phyloP scores from a whole-genome alignment of 2,797 vertebrate species.

The Mormyrus hasselquistii region DNA sequence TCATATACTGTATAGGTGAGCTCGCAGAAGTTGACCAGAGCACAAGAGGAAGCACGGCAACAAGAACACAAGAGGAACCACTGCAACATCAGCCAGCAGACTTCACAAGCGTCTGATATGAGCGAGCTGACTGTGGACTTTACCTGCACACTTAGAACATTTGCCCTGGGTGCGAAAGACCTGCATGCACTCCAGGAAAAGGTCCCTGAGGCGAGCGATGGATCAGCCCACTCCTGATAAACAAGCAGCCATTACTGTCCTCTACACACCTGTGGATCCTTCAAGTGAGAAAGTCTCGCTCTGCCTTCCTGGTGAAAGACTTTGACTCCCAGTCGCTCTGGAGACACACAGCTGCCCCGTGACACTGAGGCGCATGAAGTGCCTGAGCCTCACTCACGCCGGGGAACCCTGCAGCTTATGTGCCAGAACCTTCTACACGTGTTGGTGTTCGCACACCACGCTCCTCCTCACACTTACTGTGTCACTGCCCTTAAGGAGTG shows the following conservation, averaged over 20 bases:
- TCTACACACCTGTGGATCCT: not conserved
- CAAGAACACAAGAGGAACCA: not conserved
- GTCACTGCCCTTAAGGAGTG: conserved; percentile 10
- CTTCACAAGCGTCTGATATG: not conserved
- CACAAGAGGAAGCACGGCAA: not conserved
- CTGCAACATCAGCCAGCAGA: not conserved
- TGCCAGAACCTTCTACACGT: no score
- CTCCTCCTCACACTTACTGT: not conserved
- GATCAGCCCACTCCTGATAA: not conserved
- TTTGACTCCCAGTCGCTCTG: not conserved
- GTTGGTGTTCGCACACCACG: not conserved
- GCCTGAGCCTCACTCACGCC: not conserved
- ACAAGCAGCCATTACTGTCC: not conserved
- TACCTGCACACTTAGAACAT: not conserved
- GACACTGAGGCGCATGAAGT: not conserved
- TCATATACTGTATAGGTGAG: not conserved
- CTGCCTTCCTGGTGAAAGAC: not conserved
- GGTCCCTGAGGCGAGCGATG: not conserved
- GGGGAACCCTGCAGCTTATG: not conserved
- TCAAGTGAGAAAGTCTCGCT: not conserved
- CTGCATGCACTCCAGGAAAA: not conserved
- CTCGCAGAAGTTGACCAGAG: not conserved
- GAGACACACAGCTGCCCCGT: not conserved
- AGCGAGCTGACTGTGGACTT: not conserved
- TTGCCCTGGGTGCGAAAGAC: not conserved